Evolutionary conservation across 64 coral and sea anemone species (phyloP).

Genomic region (Actinia equina): DNA sequence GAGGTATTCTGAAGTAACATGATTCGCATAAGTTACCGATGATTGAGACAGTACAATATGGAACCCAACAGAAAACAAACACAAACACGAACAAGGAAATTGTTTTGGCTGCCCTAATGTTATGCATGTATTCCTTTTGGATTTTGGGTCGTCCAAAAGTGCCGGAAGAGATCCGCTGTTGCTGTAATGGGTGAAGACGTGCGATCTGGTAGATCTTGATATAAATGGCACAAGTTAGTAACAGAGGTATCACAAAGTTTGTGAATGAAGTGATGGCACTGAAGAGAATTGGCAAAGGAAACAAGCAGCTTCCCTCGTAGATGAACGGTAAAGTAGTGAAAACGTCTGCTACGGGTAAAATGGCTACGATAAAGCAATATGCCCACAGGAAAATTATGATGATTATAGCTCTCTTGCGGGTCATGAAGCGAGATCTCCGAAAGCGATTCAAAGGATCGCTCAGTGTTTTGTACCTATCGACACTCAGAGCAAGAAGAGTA

Average conservation of each 20-base stretch:
- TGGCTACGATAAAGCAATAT: conserved; percentile 30
- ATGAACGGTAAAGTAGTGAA: not conserved
- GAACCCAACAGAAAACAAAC: conserved; percentile 55
- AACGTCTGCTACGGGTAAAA: conserved; percentile 15
- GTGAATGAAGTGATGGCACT: not conserved
- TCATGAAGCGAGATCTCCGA: conserved; percentile 46
- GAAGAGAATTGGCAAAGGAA: not conserved
- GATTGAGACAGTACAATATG: conserved; percentile 16
- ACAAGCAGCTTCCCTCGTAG: not conserved
- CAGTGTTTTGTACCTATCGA: conserved; percentile 40
- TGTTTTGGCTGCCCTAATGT: conserved; percentile 51
- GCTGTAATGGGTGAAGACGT: not conserved
- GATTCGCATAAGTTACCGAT: not conserved
- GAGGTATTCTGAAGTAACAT: not conserved
- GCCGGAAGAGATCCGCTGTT: not conserved
- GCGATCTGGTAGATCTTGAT: conserved; percentile 45
- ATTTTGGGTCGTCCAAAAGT: not conserved
- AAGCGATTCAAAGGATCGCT: conserved; percentile 45
- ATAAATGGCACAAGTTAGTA: conserved; percentile 31
- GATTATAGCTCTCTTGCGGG: conserved; percentile 22
- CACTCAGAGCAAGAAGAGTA: conserved; percentile 34
- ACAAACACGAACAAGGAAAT: conserved; percentile 47
- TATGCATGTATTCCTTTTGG: conserved; percentile 11
- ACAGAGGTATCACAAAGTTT: conserved; percentile 21
- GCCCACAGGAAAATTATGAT: conserved; percentile 28